Base-by-base conservation (phyloP, 2,113 vertebrate genomes). In the Coregonus clupeaformis region DNA sequence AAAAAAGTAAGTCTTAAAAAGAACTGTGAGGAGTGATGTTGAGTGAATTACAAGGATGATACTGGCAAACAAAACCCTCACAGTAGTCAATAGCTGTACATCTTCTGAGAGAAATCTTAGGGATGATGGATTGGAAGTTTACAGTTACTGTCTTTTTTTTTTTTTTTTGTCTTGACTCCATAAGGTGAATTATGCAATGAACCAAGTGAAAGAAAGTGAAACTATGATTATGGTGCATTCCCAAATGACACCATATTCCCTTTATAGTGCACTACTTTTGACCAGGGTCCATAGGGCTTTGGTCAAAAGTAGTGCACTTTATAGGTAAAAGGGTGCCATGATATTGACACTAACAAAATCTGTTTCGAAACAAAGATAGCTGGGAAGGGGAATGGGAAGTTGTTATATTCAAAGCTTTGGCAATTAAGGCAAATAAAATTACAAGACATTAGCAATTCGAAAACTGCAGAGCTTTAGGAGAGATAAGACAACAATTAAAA, bases 381-480 rank as follows among this genome's bases (percentile, higher is more conserved):
- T 67, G 65, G 64, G 64, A 36, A 0, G 65, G 65, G 69, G 62
- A 62, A 77, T 69, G 45, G 13, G 25, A 67, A 29, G 12, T 24
- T 65, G 69, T 9, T 64, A 83, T 85, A 91, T 88, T 89, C 83
- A 89, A 83, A 77, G 76, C 85, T 89, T 85, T 81, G 75, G 82
- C 82, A 76, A 80, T 83, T 83, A 84, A 85, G 82, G 76, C 77
- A 81, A 82, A 82, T 67, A 25, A 80, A 70, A 82, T 74, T n/a
- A 65, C 16, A 69, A 72, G 16, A 69, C 69, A 77, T 4, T 14
- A 73, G 42, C 1, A 9, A 57, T 25, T 24, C 14, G 47, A 64
- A 81, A 80, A 77, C 68, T 6, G 24, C 32, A 52, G 16, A 14
- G 49, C 36, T 42, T 2, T 16, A 0, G 73, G 57, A 64, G 49